Evolutionary conservation across 2,888 invertebrate species (phyloP).

Genomic region (Tipula confusa): DNA sequence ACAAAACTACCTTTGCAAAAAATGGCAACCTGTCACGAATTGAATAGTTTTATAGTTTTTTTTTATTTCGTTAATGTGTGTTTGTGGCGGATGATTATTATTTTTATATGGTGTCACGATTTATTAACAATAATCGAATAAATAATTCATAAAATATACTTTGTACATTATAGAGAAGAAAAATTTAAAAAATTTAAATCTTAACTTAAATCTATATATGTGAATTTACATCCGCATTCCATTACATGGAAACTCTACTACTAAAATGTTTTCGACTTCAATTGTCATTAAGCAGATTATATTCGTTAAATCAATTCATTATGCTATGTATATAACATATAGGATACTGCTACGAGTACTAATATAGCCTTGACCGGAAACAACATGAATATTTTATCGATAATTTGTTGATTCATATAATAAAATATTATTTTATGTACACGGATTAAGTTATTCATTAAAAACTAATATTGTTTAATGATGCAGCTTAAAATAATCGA

Average conservation of each 20-base stretch:
- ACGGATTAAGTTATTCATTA: too few relatives aligned
- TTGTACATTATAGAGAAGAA: neutral
- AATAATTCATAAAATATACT: neutral
- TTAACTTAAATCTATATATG: neutral
- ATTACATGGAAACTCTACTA: neutral
- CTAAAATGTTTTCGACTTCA: neutral
- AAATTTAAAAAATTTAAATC: neutral
- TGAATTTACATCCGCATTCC: neutral
- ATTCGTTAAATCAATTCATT: neutral
- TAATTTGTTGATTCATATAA: neutral
- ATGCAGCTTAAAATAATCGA: too few relatives aligned
- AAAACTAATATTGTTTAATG: too few relatives aligned
- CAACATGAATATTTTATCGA: neutral
- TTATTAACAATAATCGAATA: neutral
- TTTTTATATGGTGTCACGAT: neutral
- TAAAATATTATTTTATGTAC: too few relatives aligned
- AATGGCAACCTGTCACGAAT: slow-evolving; percentile 25
- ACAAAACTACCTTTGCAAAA: neutral
- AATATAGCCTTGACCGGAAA: neutral
- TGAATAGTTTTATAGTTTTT: neutral
- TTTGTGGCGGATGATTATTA: neutral
- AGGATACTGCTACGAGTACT: neutral
- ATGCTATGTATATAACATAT: too few relatives aligned
- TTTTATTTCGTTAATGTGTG: neutral
- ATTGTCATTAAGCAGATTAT: neutral